Conservation (phyloP, 2,888 invertebrate species). For the Nephrotoma guestfalica region DNA sequence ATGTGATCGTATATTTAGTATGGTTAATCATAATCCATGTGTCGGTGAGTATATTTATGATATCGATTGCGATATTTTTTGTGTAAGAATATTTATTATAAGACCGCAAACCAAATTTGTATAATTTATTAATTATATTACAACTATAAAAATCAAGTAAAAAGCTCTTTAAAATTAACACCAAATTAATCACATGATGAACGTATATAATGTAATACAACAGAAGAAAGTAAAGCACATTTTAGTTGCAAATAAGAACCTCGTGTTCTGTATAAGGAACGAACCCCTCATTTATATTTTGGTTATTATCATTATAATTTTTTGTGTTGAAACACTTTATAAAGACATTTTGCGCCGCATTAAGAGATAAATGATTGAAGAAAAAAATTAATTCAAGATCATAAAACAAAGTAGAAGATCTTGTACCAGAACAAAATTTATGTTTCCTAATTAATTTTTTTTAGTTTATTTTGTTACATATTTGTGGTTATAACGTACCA, state of each 20-base stretch:
- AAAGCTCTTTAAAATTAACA: not conserved
- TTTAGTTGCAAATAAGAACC: not conserved
- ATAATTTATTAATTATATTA: not conserved
- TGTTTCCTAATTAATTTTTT: not conserved
- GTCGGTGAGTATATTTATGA: constrained; percentile 54
- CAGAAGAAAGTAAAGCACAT: not conserved
- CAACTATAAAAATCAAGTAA: not conserved
- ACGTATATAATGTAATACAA: not conserved
- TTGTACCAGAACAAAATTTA: not conserved
- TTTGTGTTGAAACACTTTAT: not conserved
- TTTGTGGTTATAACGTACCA: not conserved
- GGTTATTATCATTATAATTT: not conserved
- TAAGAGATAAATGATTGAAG: not conserved
- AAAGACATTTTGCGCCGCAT: not conserved
- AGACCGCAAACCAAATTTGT: not conserved
- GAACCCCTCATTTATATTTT: not conserved
- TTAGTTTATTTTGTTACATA: not conserved
- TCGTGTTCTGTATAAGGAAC: not conserved
- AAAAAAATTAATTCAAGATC: not conserved
- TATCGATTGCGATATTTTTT: too few species aligned
- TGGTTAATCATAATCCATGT: constrained; percentile 87
- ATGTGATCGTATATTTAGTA: constrained; percentile 76
- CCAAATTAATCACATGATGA: not conserved
- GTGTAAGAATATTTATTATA: too few species aligned
- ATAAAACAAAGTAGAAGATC: not conserved